Conservation (phyloP, 2,113 vertebrate genomes). For the Saccopteryx leptura region DNA sequence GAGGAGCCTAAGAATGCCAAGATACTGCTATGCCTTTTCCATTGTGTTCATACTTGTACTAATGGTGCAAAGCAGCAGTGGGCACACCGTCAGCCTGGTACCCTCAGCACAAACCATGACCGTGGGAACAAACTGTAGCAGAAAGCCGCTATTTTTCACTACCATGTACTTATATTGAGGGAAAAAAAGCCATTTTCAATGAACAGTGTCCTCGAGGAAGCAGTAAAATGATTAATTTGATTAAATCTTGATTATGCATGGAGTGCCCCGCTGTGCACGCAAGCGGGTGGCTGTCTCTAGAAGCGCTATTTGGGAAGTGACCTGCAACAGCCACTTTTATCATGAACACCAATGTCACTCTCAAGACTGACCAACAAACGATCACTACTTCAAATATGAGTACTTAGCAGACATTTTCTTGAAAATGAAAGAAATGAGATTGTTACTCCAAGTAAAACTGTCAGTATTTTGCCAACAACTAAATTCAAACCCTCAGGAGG, state of each 20-base stretch:
- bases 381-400: neutral
- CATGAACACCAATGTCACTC: neutral
- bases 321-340: neutral
- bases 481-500: neutral
- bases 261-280: neutral
- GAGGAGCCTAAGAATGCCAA: neutral
- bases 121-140: neutral
- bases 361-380: neutral
- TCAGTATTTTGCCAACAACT: neutral
- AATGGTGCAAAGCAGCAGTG: neutral
- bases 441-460: neutral
- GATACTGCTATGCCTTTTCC: neutral
- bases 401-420: neutral
- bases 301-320: neutral
- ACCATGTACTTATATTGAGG: neutral
- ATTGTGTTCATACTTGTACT: neutral
- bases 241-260: neutral
- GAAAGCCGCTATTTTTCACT: neutral
- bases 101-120: neutral
- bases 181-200: neutral
- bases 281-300: neutral
- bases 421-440: slow-evolving; percentile 29
- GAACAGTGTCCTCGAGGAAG: neutral
- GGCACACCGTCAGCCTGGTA: neutral
- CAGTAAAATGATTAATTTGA: neutral